A percentile compares a stretch with the other conserved stretches of the same genome.
phyloP scores from a whole-genome alignment of 2,888 invertebrate genomes.

The Epinotia nisella region DNA sequence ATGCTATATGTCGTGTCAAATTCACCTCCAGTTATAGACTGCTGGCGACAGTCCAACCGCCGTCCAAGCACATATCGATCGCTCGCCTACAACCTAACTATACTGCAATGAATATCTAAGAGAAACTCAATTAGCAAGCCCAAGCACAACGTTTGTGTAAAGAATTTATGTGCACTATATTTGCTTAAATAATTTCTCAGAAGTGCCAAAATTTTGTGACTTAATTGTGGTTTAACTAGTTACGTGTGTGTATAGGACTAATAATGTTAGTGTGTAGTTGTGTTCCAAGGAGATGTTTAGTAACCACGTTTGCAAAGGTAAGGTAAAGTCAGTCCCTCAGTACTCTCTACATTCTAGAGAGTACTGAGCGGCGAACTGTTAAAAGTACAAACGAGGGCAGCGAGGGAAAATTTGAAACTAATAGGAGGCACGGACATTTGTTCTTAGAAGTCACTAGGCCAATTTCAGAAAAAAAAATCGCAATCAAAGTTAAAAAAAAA shows the following conservation, averaged over 20 bases:
- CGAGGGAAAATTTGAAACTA: too few relatives aligned
- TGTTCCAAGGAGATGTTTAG: too few relatives aligned
- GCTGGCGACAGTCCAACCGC: slow-evolving; percentile 44
- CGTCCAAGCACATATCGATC: slow-evolving; percentile 43
- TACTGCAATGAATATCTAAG: slow-evolving; percentile 40
- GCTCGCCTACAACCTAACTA: slow-evolving; percentile 22
- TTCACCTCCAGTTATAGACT: slow-evolving; percentile 11
- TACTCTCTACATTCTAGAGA: too few relatives aligned
- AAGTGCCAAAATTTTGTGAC: slow-evolving; percentile 18
- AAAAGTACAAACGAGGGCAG: too few relatives aligned
- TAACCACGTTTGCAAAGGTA: too few relatives aligned
- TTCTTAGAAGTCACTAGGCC: too few relatives aligned
- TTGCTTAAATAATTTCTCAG: slow-evolving; percentile 27
- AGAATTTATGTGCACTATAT: slow-evolving; percentile 36
- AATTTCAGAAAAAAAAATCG: too few relatives aligned
- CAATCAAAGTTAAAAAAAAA: too few relatives aligned
- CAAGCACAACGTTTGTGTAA: slow-evolving; percentile 27
- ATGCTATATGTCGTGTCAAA: background rate
- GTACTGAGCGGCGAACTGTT: too few relatives aligned
- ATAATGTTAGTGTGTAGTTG: too few relatives aligned
- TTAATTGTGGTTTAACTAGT: slow-evolving; percentile 17
- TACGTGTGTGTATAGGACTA: background rate
- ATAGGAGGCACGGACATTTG: too few relatives aligned
- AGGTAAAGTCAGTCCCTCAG: too few relatives aligned
- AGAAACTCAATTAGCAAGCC: slow-evolving; percentile 32